These are phyloP conservation scores for Diplazon laetatorius DNA, from an alignment of 2,888 invertebrate species.

Conservation along the genomic window DNA sequence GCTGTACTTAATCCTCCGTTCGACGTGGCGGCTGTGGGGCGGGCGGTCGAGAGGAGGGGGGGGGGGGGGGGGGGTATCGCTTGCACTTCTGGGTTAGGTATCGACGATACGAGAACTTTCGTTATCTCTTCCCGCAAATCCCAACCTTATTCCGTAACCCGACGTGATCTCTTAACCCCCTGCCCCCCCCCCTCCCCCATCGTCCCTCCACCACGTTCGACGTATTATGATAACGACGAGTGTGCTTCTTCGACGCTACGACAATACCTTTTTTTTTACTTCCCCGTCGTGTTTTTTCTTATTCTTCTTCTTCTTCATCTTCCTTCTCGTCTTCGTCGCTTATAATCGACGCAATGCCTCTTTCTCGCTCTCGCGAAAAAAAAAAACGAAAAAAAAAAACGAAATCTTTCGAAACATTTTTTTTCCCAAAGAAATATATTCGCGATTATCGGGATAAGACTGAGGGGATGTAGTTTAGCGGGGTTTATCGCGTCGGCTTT, in stretches of 20 bases:
- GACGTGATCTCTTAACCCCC: constrained; percentile 9
- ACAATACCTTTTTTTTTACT: not conserved
- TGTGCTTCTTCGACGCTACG: not conserved
- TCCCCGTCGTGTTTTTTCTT: too few relatives aligned
- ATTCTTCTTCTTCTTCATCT: constrained; percentile 21
- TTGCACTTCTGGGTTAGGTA: constrained; percentile 33
- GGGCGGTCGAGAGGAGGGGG: too few relatives aligned
- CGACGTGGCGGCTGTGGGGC: too few relatives aligned
- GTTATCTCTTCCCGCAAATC: constrained; percentile 19
- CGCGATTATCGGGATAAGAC: constrained; percentile 49
- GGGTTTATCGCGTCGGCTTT: constrained; percentile 42
- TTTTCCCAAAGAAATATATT: not conserved
- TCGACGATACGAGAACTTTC: constrained; percentile 40
- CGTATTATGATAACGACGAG: not conserved
- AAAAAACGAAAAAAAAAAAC: too few relatives aligned
- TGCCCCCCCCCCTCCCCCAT: not conserved
- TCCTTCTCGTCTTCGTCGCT: not conserved
- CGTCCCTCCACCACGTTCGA: too few relatives aligned
- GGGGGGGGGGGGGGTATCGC: too few relatives aligned
- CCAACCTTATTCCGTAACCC: constrained; percentile 10
- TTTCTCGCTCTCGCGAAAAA: not conserved
- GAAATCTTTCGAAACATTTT: constrained; percentile 25
- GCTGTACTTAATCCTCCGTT: not conserved
- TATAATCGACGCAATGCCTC: too few relatives aligned
- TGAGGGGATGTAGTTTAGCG: constrained; percentile 33